Evolutionary conservation across 2,113 vertebrate genomes (phyloP).

Genomic region (Coreoperca whiteheadi): DNA sequence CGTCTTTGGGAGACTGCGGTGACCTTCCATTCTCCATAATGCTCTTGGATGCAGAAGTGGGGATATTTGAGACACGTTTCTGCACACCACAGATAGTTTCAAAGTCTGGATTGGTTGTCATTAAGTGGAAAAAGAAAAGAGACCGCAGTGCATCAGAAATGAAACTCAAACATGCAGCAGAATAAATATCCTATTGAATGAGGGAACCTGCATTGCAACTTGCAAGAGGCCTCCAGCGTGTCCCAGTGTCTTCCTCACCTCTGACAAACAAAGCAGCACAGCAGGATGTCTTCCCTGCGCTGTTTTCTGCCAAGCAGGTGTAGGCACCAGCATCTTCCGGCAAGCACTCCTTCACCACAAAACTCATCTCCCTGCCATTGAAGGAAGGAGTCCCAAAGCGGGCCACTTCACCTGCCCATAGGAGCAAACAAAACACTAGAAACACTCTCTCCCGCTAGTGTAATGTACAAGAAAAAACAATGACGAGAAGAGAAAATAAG

Average conservation of each 20-base stretch:
- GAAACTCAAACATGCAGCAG: slow-evolving; percentile 20
- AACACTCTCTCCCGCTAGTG: not conserved
- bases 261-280: slow-evolving; percentile 79
- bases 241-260: slow-evolving; percentile 53
- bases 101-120: slow-evolving; percentile 69
- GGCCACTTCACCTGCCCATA: slow-evolving; percentile 75
- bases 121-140: slow-evolving; percentile 29
- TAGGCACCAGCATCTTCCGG: slow-evolving; percentile 84
- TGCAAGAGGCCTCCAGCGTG: not conserved
- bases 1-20: not conserved
- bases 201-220: not conserved
- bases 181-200: not conserved
- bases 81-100: slow-evolving; percentile 63
- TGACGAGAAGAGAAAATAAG: not conserved
- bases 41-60: slow-evolving; percentile 45
- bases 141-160: slow-evolving; percentile 13
- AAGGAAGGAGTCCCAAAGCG: slow-evolving; percentile 75
- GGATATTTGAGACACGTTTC: slow-evolving; percentile 3
- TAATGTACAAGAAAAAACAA: not conserved
- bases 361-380: slow-evolving; percentile 55
- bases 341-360: slow-evolving; percentile 81
- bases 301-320: slow-evolving; percentile 82
- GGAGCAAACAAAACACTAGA: slow-evolving; percentile 31
- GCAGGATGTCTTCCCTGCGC: slow-evolving; percentile 79
- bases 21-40: slow-evolving; percentile 48